phyloP scores from a whole-genome alignment of 2,888 invertebrate species.

The Liodrosophila aerea region DNA sequence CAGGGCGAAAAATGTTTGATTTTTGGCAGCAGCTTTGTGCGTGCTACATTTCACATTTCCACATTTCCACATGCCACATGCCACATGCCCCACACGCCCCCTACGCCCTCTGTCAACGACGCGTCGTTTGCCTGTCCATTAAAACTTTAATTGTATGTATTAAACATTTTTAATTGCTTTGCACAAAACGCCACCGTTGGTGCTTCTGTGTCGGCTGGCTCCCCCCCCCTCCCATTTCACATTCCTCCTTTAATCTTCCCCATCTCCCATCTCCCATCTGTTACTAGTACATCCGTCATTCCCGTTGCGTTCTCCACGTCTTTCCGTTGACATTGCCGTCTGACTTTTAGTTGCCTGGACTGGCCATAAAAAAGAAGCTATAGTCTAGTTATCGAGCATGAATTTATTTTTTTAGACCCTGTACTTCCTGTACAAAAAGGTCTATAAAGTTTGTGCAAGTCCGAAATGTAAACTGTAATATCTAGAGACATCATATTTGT shows the following conservation, averaged over 20 bases:
- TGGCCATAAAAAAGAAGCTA: slow-evolving; percentile 13
- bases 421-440: too few relatives aligned
- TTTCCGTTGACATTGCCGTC: not conserved
- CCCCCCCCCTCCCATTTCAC: slow-evolving; percentile 1
- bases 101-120: slow-evolving; percentile 4
- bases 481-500: too few relatives aligned
- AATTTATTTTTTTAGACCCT: slow-evolving; percentile 29
- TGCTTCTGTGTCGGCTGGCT: slow-evolving; percentile 43
- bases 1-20: slow-evolving; percentile 48
- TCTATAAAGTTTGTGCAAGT: too few relatives aligned
- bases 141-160: slow-evolving; percentile 67
- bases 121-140: slow-evolving; percentile 48
- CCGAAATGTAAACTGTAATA: too few relatives aligned
- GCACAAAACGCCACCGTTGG: slow-evolving; percentile 36
- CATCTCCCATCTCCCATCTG: slow-evolving; percentile 5
- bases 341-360: slow-evolving; percentile 6
- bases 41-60: not conserved
- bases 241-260: slow-evolving; percentile 20
- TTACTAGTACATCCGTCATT: slow-evolving; percentile 14
- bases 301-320: slow-evolving; percentile 6
- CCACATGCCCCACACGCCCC: not conserved
- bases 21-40: slow-evolving; percentile 31
- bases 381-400: slow-evolving; percentile 37
- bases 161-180: slow-evolving; percentile 58
- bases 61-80: not conserved